phyloP scores from a whole-genome alignment of 2,113 vertebrate genomes.

The Eclectus roratus region DNA sequence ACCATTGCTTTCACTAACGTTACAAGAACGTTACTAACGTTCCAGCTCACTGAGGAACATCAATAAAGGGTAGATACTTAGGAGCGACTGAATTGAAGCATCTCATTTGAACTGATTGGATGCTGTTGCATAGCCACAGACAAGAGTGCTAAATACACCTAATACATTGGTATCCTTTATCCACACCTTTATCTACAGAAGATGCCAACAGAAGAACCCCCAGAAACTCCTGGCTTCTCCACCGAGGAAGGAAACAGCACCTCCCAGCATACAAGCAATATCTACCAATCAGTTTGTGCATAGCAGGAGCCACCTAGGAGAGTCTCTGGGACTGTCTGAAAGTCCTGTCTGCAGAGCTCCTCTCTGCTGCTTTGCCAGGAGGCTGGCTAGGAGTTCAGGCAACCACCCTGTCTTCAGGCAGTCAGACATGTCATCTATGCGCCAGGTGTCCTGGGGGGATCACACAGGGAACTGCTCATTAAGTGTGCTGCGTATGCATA shows the following conservation, averaged over 20 bases:
- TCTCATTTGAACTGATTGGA: not conserved
- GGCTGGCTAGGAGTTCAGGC: not conserved
- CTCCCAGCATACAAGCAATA: not conserved
- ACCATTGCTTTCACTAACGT: not conserved
- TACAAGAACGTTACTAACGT: not conserved
- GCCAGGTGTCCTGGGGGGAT: not conserved
- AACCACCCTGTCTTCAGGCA: not conserved
- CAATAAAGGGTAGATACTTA: not conserved
- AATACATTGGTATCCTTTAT: not conserved
- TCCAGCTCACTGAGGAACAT: not conserved
- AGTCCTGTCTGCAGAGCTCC: not conserved
- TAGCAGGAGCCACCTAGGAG: not conserved
- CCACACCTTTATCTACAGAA: not conserved
- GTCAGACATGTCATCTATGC: not conserved
- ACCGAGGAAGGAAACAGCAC: not conserved
- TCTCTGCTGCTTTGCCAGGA: fast-evolving
- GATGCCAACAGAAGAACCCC: not conserved
- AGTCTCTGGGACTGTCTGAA: not conserved
- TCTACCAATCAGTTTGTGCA: not conserved
- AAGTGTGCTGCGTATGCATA: not conserved
- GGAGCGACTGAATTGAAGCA: not conserved
- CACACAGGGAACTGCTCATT: not conserved
- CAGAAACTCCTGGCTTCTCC: not conserved
- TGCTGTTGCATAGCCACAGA: not conserved
- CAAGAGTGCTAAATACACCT: not conserved